Evolutionary conservation across 2,797 vertebrate genomes (phyloP), one percentile per base, ranked within the genome.

Genomic region (Emydoidea blandingii): DNA sequence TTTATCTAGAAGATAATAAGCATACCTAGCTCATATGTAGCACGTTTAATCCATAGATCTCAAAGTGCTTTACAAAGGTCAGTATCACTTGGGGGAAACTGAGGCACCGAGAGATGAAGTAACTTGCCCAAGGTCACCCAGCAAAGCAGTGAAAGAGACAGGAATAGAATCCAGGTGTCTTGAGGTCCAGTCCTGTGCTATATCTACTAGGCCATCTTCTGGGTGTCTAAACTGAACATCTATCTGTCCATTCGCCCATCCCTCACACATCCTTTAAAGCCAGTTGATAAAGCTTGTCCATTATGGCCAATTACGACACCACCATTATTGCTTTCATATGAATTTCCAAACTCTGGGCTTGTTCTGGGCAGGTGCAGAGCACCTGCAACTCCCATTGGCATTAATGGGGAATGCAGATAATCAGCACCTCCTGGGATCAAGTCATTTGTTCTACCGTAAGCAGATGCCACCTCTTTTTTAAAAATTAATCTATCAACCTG

Each of bases 351-450:
- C 8, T 11, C 31, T n/a, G 18, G 44, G 3, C 62, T 86, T 81
- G 5, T 34, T 6, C 27, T 52, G n/a, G 41, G 2, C 0, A 14
- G 76, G 3, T 23, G 12, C 3, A 54, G 44, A 44, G 37, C 8
- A 65, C 37, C 76, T 62, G 47, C 41, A 79, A 0, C 19, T 78
- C 37, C 37, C 50, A 16, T n/a, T 27, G 15, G 59, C 11, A 5
- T 15, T 81, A n/a, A 21, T 68, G 23, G 12, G 16, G 85, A 54
- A 12, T 53, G 59, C 37, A 88, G 37, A 47, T 15, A 82, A 12
- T 34, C 1, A 0, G 90, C 19, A 0, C 14, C 27, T 78, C 68
- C 29, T 68, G 85, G 0, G 29, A 7, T 5, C 53, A 62, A 68
- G 49, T n/a, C 15, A 2, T 27, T 15, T 23, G 19, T 52, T 31